Evolutionary conservation across 2,797 vertebrate genomes (phyloP).

Genomic region (Falco columbarius): DNA sequence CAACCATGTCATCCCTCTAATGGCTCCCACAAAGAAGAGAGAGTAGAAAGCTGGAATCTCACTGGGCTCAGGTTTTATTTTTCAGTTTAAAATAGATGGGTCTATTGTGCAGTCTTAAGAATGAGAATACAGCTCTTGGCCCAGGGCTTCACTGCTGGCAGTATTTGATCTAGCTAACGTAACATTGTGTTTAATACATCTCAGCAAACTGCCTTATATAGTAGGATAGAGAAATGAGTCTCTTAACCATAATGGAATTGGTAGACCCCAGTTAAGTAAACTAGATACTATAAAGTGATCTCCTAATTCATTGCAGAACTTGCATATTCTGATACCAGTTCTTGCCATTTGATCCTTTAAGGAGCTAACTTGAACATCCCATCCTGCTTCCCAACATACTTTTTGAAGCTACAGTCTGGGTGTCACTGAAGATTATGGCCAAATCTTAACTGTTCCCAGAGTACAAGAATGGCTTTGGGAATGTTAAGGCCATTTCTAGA

Average conservation of each 20-base stretch:
- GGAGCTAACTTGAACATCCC: not conserved
- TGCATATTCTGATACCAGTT: not conserved
- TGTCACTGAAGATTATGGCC: not conserved
- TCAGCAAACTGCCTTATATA: not conserved
- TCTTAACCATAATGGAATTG: not conserved
- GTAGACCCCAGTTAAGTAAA: not conserved
- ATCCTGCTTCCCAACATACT: not conserved
- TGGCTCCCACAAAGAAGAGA: not conserved
- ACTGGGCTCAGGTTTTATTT: not conserved
- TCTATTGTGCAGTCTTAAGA: not conserved
- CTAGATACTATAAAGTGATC: not conserved
- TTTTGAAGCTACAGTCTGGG: not conserved
- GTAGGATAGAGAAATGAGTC: not conserved
- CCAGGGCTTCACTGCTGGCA: not conserved
- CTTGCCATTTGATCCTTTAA: not conserved
- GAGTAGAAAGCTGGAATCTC: not conserved
- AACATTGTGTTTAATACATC: not conserved
- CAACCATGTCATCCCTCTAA: not conserved
- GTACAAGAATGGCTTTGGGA: not conserved
- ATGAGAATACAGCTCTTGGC: not conserved
- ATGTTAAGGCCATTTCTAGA: not conserved
- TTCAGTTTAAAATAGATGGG: not conserved
- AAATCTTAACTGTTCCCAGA: not conserved
- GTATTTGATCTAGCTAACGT: not conserved
- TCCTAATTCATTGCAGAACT: not conserved